A percentile compares a stretch with the other conserved stretches of the same genome.
phyloP scores from a whole-genome alignment of 2,797 vertebrate genomes.

The Jordanella pulchra region DNA sequence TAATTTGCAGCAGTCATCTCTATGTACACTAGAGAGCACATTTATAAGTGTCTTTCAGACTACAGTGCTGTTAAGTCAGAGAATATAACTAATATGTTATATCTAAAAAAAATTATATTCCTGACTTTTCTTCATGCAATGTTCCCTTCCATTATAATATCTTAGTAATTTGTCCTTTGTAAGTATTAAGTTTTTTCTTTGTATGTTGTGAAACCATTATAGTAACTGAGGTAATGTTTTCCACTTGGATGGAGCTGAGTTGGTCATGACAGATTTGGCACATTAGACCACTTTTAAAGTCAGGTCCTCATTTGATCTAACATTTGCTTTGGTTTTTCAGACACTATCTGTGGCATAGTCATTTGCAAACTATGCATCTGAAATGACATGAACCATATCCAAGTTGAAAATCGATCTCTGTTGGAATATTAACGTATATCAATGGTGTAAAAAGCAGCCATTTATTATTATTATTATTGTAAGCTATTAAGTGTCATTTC shows the following conservation, averaged over 20 bases:
- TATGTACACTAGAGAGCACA: too few species aligned
- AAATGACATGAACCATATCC: conserved; percentile 24
- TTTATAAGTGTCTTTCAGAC: too few species aligned
- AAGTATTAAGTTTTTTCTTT: conserved; percentile 15
- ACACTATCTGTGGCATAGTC: conserved; percentile 36
- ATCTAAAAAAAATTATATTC: too few species aligned
- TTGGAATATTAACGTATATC: conserved; percentile 4
- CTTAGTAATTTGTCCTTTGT: conserved; percentile 18
- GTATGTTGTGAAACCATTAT: conserved; percentile 35
- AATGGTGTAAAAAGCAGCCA: conserved; percentile 17
- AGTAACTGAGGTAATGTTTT: conserved; percentile 56
- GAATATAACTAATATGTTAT: neutral
- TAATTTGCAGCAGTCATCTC: too few species aligned
- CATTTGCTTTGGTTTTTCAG: conserved; percentile 38
- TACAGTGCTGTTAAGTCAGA: neutral
- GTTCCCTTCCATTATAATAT: neutral
- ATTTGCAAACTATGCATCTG: conserved; percentile 41
- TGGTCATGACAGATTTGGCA: conserved; percentile 43
- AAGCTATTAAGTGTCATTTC: neutral
- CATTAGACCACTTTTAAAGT: conserved; percentile 43
- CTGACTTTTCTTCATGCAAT: neutral
- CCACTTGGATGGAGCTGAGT: conserved; percentile 34
- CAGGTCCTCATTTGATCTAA: conserved; percentile 35
- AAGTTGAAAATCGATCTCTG: conserved; percentile 14
- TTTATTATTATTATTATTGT: conserved; percentile 9